These are phyloP conservation scores for Iguana delicatissima DNA, from an alignment of 2,797 vertebrate genomes.

Conservation along the genomic window DNA sequence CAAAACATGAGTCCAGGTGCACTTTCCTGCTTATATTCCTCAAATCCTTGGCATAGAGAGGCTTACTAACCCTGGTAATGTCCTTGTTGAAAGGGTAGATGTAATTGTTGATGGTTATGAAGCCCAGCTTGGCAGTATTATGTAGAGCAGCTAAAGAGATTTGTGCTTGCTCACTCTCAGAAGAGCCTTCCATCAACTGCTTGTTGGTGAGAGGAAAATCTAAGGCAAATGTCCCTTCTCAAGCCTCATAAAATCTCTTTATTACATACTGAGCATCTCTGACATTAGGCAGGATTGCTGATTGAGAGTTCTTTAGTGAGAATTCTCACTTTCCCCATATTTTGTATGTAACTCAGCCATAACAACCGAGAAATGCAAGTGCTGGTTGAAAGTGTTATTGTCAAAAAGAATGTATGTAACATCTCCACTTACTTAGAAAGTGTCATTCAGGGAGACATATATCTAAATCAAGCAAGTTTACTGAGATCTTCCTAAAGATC, in stretches of 20 bases:
- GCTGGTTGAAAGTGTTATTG: background rate
- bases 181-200: background rate
- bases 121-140: background rate
- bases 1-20: background rate
- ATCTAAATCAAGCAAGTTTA: background rate
- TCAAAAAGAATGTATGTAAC: background rate
- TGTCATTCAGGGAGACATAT: background rate
- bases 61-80: too few relatives aligned
- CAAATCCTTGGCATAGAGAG: background rate
- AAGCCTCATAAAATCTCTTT: constrained; percentile 15
- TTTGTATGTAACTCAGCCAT: background rate
- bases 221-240: background rate
- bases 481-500: background rate
- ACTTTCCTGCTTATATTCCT: background rate
- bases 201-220: background rate
- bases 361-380: background rate
- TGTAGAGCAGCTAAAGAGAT: background rate
- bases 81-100: background rate
- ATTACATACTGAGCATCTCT: background rate
- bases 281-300: background rate
- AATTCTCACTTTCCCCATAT: background rate
- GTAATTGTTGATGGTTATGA: background rate
- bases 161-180: background rate
- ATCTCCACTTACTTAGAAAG: background rate
- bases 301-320: background rate